phyloP scores from a whole-genome alignment of 2,888 invertebrate genomes.

The Mythimna ferrago region DNA sequence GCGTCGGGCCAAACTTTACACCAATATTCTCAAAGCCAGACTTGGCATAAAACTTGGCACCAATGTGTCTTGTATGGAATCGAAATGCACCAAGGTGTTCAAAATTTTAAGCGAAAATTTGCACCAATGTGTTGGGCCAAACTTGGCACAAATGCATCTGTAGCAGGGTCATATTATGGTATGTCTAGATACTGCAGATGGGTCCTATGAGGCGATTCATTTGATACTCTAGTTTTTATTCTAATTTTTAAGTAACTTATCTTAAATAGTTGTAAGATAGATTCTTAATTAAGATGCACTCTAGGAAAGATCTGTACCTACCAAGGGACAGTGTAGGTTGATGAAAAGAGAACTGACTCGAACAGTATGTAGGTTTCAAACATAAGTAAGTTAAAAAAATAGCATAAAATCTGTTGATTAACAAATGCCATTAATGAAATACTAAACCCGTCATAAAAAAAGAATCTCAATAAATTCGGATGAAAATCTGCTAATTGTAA shows the following conservation, averaged over 20 bases:
- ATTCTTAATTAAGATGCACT: background rate
- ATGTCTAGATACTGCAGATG: slow-evolving; percentile 8
- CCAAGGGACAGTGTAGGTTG: background rate
- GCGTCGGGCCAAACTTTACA: slow-evolving; percentile 5
- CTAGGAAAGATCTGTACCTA: background rate
- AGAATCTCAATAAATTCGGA: too few relatives aligned
- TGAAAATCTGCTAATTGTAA: too few relatives aligned
- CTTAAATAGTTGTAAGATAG: background rate
- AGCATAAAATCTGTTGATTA: too few relatives aligned
- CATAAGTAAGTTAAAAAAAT: background rate
- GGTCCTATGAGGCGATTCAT: slow-evolving; percentile 4
- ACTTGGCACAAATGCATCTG: slow-evolving; percentile 17
- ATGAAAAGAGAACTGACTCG: background rate
- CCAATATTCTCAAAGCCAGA: background rate
- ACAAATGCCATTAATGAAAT: too few relatives aligned
- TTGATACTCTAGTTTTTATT: slow-evolving; percentile 22
- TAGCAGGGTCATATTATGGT: slow-evolving; percentile 7
- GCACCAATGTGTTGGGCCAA: slow-evolving; percentile 1
- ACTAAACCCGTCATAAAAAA: too few relatives aligned
- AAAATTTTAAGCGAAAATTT: slow-evolving; percentile 11
- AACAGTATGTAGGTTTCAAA: background rate
- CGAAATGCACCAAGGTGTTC: background rate
- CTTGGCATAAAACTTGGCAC: slow-evolving; percentile 21
- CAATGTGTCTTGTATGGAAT: slow-evolving; percentile 1
- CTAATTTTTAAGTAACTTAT: slow-evolving; percentile 9